These are phyloP conservation scores for Poecilus cupreus DNA, from an alignment of 2,888 invertebrate genomes.

Conservation along the genomic window DNA sequence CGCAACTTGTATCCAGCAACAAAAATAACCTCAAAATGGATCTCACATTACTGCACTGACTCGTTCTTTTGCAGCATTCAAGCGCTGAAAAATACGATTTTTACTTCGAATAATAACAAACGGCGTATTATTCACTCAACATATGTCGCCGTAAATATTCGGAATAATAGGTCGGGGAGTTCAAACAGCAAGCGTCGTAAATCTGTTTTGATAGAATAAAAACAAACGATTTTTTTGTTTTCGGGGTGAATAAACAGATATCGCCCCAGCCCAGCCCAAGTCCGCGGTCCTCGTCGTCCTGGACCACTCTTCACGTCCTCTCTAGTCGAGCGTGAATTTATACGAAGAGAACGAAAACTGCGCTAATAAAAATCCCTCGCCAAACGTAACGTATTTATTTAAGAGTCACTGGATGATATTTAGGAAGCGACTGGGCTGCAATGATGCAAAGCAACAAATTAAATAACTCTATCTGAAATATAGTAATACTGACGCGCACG, in stretches of 20 bases:
- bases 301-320: too few relatives aligned
- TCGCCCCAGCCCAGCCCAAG: not conserved
- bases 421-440: not conserved
- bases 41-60: conserved; percentile 23
- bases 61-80: not conserved
- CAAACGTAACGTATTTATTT: conserved; percentile 34
- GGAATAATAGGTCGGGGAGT: conserved; percentile 55
- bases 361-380: conserved; percentile 28
- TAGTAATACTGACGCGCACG: too few relatives aligned
- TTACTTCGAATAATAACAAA: conserved; percentile 51
- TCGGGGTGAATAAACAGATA: conserved; percentile 51
- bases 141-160: conserved; percentile 56
- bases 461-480: too few relatives aligned
- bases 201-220: conserved; percentile 58
- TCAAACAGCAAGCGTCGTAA: conserved; percentile 53
- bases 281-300: not conserved
- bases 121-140: conserved; percentile 51
- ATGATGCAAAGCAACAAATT: too few relatives aligned
- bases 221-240: conserved; percentile 51
- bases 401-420: conserved; percentile 24
- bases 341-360: conserved; percentile 24
- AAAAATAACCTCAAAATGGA: not conserved
- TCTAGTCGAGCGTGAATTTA: conserved; percentile 23
- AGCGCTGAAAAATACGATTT: conserved; percentile 48
- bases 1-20: not conserved